Conservation (phyloP, 2,113 vertebrate genomes). For the Oryzias melastigma region DNA sequence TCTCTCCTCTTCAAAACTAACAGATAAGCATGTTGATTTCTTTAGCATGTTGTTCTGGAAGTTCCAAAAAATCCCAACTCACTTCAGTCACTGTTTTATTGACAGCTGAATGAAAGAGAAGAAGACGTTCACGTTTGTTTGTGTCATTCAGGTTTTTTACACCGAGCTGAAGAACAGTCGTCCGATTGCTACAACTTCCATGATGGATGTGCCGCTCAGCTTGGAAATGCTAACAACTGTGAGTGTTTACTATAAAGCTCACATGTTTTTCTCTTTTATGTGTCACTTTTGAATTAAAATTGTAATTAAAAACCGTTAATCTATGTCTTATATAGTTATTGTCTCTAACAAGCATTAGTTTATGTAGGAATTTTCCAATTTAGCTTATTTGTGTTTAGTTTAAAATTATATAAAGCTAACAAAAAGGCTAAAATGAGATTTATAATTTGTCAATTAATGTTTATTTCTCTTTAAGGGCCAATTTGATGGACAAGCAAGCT, state of each 20-base stretch:
- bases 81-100: background rate
- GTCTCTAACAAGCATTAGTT: too few species aligned
- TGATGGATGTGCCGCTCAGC: conserved; percentile 78
- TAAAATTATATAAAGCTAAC: too few species aligned
- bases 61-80: conserved; percentile 10
- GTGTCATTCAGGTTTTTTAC: conserved; percentile 85
- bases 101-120: background rate
- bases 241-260: conserved; percentile 59
- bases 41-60: conserved; percentile 32
- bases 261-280: background rate
- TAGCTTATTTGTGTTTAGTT: too few species aligned
- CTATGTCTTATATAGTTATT: too few species aligned
- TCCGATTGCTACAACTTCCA: conserved; percentile 65
- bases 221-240: conserved; percentile 82
- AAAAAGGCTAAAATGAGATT: too few species aligned
- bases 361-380: too few species aligned
- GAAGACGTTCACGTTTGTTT: background rate
- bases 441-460: background rate
- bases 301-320: too few species aligned
- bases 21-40: conserved; percentile 26
- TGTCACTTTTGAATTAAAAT: background rate
- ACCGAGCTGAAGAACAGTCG: conserved; percentile 79
- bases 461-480: conserved; percentile 73
- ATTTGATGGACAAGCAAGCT: conserved; percentile 81
- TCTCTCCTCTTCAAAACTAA: conserved; percentile 33